Conservation (phyloP, 2,113 vertebrate species). For the Myrmecophaga tridactyla region DNA sequence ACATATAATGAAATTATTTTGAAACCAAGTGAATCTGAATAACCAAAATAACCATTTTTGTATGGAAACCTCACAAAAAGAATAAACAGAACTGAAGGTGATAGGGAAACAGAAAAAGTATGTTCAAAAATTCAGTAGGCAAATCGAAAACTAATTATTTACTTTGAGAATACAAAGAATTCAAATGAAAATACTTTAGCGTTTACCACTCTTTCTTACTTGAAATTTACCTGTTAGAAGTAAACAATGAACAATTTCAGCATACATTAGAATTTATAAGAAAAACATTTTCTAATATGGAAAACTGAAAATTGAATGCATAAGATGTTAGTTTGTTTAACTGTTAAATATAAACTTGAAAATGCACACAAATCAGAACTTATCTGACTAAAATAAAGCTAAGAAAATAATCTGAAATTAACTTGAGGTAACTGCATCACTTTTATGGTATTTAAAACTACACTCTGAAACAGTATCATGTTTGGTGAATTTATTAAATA, state of each 20-base stretch:
- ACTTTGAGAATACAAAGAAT: neutral
- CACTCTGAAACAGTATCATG: constrained; percentile 69
- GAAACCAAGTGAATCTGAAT: neutral
- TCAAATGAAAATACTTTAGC: neutral
- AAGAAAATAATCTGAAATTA: constrained; percentile 70
- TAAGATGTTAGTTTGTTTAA: constrained; percentile 74
- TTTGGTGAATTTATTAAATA: constrained; percentile 70
- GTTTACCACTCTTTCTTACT: constrained; percentile 48
- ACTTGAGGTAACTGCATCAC: constrained; percentile 53
- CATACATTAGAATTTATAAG: constrained; percentile 60
- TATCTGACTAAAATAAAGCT: constrained; percentile 67
- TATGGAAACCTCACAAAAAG: constrained; percentile 3
- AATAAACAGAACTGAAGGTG: neutral
- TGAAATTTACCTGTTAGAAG: constrained; percentile 71
- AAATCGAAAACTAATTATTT: constrained; percentile 12
- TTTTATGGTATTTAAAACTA: constrained; percentile 71
- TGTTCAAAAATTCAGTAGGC: neutral
- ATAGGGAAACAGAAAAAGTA: neutral
- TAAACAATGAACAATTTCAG: constrained; percentile 64
- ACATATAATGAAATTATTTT: constrained; percentile 2
- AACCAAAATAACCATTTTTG: constrained; percentile 10
- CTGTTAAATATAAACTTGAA: constrained; percentile 73
- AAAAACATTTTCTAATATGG: constrained; percentile 44
- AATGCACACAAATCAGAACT: constrained; percentile 71
- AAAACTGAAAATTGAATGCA: constrained; percentile 54